Evolutionary conservation across 2,888 invertebrate species (phyloP).

Genomic region (Tortricodes alternella): DNA sequence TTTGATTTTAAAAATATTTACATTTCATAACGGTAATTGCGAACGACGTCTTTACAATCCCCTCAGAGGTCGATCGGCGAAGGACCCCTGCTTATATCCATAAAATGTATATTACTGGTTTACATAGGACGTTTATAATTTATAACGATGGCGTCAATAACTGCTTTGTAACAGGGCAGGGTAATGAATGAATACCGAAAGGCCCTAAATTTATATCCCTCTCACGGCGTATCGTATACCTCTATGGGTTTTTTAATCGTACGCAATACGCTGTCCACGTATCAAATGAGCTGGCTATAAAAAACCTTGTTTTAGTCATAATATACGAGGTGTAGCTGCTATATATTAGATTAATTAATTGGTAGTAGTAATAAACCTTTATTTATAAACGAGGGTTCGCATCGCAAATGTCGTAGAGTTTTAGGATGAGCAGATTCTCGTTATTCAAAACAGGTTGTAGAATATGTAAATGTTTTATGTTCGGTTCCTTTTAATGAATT

Average conservation of each 20-base stretch:
- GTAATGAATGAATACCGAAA: conserved; percentile 36
- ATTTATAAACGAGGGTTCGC: conserved; percentile 22
- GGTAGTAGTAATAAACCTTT: conserved; percentile 21
- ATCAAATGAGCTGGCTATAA: conserved; percentile 18
- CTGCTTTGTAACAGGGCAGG: conserved; percentile 38
- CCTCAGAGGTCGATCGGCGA: not conserved
- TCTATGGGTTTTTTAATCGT: conserved; percentile 7
- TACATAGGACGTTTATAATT: conserved; percentile 61
- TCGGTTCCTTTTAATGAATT: not conserved
- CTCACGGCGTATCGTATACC: conserved; percentile 1
- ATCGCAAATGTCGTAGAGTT: conserved; percentile 18
- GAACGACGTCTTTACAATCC: not conserved
- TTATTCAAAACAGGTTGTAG: conserved; percentile 2
- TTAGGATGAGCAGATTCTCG: not conserved
- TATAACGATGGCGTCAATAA: conserved; percentile 60
- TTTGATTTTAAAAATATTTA: conserved; percentile 9
- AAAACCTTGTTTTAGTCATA: conserved; percentile 26
- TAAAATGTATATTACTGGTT: conserved; percentile 46
- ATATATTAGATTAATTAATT: conserved; percentile 31
- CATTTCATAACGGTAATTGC: conserved; percentile 6
- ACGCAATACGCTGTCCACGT: conserved; percentile 12
- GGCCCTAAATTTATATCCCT: conserved; percentile 35
- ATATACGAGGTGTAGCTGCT: conserved; percentile 24
- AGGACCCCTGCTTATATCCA: conserved; percentile 7
- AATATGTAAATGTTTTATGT: conserved; percentile 2